Evolutionary conservation across 1,140 invertebrate species (phyloP).

Genomic region (Pseudobourletiella spinata): DNA sequence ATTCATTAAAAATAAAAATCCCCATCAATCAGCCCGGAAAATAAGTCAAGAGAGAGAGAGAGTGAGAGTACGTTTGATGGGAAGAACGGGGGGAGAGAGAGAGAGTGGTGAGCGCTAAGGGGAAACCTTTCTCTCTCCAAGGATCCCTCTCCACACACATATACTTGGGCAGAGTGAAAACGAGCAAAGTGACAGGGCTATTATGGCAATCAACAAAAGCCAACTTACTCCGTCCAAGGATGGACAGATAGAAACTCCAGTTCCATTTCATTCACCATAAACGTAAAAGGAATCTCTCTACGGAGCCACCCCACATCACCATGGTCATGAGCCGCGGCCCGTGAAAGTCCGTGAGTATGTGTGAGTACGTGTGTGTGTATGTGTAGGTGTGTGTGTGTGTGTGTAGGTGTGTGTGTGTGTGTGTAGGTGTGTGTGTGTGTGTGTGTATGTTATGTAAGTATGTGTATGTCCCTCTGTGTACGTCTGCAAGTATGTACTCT

Average conservation of each 20-base stretch:
- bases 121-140: neutral
- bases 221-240: neutral
- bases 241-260: slow-evolving; percentile 18
- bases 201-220: slow-evolving; percentile 27
- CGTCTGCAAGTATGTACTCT: no score
- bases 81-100: neutral
- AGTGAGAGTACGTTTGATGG: neutral
- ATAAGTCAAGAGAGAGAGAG: neutral
- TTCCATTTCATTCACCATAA: slow-evolving; percentile 23
- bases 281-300: neutral
- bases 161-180: neutral
- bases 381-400: no score
- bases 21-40: neutral
- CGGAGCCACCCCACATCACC: neutral
- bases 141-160: neutral
- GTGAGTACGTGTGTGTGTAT: no score
- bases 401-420: no score
- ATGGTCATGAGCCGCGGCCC: neutral
- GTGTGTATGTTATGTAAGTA: no score
- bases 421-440: no score
- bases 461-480: neutral
- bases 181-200: slow-evolving; percentile 28
- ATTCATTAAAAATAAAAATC: neutral
- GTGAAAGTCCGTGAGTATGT: neutral
- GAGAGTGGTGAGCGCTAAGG: neutral